phyloP scores from a whole-genome alignment of 2,888 invertebrate genomes.

The Clusia tigrina region DNA sequence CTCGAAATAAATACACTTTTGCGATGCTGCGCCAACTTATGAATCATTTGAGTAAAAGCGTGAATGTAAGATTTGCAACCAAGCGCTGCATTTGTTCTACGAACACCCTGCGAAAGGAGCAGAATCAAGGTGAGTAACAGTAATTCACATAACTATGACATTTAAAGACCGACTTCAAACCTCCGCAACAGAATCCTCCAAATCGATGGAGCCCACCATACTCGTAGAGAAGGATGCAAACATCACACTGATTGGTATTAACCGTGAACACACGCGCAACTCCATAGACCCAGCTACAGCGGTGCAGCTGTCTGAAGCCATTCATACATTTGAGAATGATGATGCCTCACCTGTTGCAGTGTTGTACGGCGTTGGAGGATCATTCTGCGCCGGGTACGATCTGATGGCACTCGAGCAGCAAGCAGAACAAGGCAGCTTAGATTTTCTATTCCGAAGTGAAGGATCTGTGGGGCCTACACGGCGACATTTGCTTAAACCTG shows the following conservation, averaged over 20 bases:
- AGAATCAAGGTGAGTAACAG: no score
- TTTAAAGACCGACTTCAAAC: no score
- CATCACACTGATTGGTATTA: conserved; percentile 85
- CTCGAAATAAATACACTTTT: no score
- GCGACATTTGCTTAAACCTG: conserved; percentile 80
- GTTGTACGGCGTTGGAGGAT: conserved; percentile 88
- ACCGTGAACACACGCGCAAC: conserved; percentile 83
- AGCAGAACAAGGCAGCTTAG: conserved; percentile 47
- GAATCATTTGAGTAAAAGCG: no score
- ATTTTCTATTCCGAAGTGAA: conserved; percentile 57
- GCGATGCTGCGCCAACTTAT: no score
- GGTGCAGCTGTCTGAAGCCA: conserved; percentile 72
- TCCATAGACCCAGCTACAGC: conserved; percentile 78
- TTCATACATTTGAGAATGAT: conserved; percentile 83
- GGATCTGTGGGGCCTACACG: conserved; percentile 72
- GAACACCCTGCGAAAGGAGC: no score
- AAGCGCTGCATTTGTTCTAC: no score
- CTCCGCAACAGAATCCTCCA: no score
- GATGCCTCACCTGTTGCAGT: conserved; percentile 75
- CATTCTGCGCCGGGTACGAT: conserved; percentile 92
- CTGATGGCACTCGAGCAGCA: conserved; percentile 72
- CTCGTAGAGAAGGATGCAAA: conserved; percentile 70
- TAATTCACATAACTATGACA: no score
- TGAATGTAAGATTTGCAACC: no score
- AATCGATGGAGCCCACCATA: conserved; percentile 51